Percentiles rank a stretch among this genome's conserved stretches.
phyloP scores from a whole-genome alignment of 1,140 invertebrate species.

The Caenorhabditis brenneri region DNA sequence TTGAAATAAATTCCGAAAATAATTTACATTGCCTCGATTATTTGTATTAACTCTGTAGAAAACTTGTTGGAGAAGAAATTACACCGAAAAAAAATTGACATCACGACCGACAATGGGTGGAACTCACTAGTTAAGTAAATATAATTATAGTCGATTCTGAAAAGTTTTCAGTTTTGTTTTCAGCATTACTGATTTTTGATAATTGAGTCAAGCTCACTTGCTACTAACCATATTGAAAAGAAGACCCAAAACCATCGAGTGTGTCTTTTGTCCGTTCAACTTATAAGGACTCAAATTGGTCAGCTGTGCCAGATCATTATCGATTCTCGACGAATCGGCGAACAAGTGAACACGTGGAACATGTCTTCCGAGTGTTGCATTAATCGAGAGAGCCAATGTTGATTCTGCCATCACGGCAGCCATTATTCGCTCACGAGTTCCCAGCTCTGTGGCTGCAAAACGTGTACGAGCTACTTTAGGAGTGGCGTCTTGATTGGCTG shows the following conservation, averaged over 20 bases:
- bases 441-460: conserved; percentile 70
- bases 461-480: conserved; percentile 58
- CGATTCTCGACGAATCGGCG: conserved; percentile 62
- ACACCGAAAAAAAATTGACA: background rate
- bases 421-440: conserved; percentile 66
- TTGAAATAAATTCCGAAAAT: too few species aligned
- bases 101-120: background rate
- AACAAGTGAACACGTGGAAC: conserved; percentile 63
- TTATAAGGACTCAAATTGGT: conserved; percentile 60
- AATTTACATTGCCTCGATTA: too few species aligned
- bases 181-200: too few species aligned
- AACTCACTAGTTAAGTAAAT: background rate
- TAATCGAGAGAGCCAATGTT: conserved; percentile 61
- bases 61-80: too few species aligned
- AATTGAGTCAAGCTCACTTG: too few species aligned
- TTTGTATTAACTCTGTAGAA: too few species aligned
- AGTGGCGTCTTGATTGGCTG: conserved; percentile 37
- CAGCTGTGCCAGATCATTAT: conserved; percentile 57
- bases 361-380: conserved; percentile 61
- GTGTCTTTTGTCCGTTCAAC: conserved; percentile 61
- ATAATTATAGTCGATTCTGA: background rate
- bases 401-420: conserved; percentile 66
- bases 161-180: background rate
- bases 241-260: conserved; percentile 65
- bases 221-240: conserved; percentile 62